These are phyloP conservation scores for Ennomos fuscantarius DNA, from an alignment of 2,888 invertebrate genomes.

Conservation along the genomic window DNA sequence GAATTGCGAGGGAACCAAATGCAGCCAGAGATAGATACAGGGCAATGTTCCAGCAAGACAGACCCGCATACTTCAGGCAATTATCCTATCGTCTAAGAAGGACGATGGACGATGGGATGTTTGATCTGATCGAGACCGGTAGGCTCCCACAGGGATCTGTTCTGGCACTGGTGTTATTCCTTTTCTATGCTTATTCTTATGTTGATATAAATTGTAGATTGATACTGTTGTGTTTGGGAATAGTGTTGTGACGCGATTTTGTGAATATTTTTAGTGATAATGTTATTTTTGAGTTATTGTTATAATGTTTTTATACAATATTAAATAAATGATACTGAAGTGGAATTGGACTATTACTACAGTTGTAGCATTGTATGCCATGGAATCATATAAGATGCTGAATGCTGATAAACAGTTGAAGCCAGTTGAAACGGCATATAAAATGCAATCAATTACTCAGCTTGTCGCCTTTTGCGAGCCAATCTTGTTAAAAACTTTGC, in stretches of 20 bases:
- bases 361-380: no score
- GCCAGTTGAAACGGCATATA: background rate
- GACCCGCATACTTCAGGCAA: constrained; percentile 65
- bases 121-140: constrained; percentile 56
- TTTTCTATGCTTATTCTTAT: constrained; percentile 28
- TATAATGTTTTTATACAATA: no score
- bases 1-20: constrained; percentile 45
- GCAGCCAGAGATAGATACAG: constrained; percentile 54
- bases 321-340: no score
- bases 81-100: constrained; percentile 68
- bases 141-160: constrained; percentile 33
- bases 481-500: constrained; percentile 44
- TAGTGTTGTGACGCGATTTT: background rate
- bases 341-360: no score
- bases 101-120: constrained; percentile 69
- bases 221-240: no score
- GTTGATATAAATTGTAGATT: no score
- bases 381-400: no score
- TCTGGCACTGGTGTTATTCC: constrained; percentile 36
- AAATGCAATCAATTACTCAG: constrained; percentile 15
- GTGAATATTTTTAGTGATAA: constrained; percentile 13
- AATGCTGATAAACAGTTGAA: no score
- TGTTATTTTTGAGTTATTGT: constrained; percentile 6
- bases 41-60: constrained; percentile 57
- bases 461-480: constrained; percentile 65